Evolutionary conservation across 2,888 invertebrate species (phyloP).

Genomic region (Drosophila limbata): DNA sequence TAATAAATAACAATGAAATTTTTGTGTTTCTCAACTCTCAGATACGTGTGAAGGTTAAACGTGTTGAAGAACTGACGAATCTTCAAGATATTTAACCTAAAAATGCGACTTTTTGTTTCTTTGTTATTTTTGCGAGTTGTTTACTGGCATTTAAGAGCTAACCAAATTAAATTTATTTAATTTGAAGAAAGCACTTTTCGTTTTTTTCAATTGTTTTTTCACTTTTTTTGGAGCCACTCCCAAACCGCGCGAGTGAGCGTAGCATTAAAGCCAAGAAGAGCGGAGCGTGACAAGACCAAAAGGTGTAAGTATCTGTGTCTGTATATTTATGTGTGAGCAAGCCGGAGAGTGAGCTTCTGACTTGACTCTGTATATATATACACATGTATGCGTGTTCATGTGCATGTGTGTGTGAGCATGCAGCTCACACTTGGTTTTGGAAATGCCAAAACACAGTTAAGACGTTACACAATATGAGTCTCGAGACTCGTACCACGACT

Average conservation of each 20-base stretch:
- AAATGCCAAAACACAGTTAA: conserved; percentile 79
- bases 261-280: conserved; percentile 61
- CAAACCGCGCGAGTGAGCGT: conserved; percentile 63
- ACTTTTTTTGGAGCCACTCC: conserved; percentile 76
- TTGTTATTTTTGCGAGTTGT: conserved; percentile 4
- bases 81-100: conserved; percentile 43
- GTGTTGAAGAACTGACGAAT: conserved; percentile 20
- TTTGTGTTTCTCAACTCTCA: conserved; percentile 14
- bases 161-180: conserved; percentile 19
- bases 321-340: conserved; percentile 30
- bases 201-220: conserved; percentile 49
- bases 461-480: conserved; percentile 71
- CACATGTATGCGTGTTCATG: too few species aligned
- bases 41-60: conserved; percentile 52
- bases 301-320: conserved; percentile 37
- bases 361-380: background rate
- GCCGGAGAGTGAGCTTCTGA: conserved; percentile 53
- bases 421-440: conserved; percentile 57
- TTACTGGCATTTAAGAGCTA: conserved; percentile 5
- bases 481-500: conserved; percentile 45
- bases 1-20: conserved; percentile 47
- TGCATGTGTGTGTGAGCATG: conserved; percentile 36
- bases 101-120: conserved; percentile 11
- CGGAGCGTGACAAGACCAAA: conserved; percentile 46
- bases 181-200: conserved; percentile 41